phyloP scores from a whole-genome alignment of 2,113 vertebrate genomes.

The Rhea pennata region DNA sequence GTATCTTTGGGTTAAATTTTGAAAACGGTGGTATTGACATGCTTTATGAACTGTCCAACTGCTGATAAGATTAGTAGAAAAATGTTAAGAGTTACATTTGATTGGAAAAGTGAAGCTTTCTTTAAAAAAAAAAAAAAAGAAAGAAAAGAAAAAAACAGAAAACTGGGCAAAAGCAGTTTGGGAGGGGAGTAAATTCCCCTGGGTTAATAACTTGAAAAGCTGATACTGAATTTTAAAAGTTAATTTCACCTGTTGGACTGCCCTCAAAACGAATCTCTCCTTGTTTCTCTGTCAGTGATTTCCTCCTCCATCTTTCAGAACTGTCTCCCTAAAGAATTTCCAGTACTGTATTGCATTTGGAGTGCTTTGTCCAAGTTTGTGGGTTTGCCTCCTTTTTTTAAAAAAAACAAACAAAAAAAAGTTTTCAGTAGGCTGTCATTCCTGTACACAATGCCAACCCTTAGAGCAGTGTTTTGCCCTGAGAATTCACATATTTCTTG shows the following conservation, averaged over 20 bases:
- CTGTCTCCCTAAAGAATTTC: not conserved
- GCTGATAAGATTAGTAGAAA: not conserved
- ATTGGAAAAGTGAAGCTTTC: not conserved
- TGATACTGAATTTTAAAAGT: not conserved
- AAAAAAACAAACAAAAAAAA: no score
- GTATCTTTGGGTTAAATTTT: not conserved
- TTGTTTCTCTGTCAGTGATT: not conserved
- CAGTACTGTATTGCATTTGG: not conserved
- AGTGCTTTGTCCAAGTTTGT: not conserved
- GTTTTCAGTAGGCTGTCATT: not conserved
- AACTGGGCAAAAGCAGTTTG: not conserved
- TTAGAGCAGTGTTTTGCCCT: not conserved
- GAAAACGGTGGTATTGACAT: not conserved
- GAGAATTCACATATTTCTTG: not conserved
- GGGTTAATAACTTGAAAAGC: not conserved
- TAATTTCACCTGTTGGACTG: not conserved
- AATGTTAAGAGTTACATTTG: not conserved
- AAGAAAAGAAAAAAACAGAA: not conserved
- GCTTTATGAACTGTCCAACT: not conserved
- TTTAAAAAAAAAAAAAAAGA: not conserved
- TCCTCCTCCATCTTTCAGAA: not conserved
- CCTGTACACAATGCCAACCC: not conserved
- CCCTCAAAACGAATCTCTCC: not conserved
- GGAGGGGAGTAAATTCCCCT: not conserved
- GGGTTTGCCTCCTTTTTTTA: not conserved